Evolutionary conservation across 1,140 invertebrate genomes (phyloP).

Genomic region (Achroia grisella): DNA sequence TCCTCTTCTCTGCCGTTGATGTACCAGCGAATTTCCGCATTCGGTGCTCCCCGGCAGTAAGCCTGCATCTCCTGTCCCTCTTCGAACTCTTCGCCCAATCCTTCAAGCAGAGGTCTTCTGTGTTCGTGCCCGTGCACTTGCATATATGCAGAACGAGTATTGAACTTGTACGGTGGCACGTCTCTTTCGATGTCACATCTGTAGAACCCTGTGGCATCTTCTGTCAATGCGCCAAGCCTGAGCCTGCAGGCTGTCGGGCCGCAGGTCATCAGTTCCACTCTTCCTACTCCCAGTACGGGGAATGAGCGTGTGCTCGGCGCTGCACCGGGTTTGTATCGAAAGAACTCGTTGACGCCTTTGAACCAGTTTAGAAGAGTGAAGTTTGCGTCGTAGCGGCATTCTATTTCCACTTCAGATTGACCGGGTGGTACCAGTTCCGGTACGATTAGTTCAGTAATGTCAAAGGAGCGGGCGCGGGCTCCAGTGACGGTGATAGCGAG

Average conservation of each 20-base stretch:
- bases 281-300: constrained; percentile 50
- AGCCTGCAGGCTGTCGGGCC: constrained; percentile 49
- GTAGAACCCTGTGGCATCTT: constrained; percentile 57
- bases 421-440: constrained; percentile 39
- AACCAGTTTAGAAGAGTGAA: constrained; percentile 66
- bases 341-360: constrained; percentile 56
- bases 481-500: constrained; percentile 18
- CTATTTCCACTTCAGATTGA: constrained; percentile 45
- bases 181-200: constrained; percentile 58
- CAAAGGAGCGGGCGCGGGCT: constrained; percentile 35
- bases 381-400: constrained; percentile 61
- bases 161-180: constrained; percentile 48
- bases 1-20: constrained; percentile 47
- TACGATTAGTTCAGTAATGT: constrained; percentile 54
- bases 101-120: constrained; percentile 45
- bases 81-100: constrained; percentile 43
- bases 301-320: constrained; percentile 54
- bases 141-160: constrained; percentile 48
- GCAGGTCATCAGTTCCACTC: constrained; percentile 44
- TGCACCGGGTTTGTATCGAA: constrained; percentile 52
- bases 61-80: constrained; percentile 53
- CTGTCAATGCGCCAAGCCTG: constrained; percentile 43
- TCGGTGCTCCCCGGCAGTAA: constrained; percentile 44
- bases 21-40: constrained; percentile 59
- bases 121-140: constrained; percentile 41